A percentile compares a stretch with the other conserved stretches of the same genome.
Evolutionary conservation across 1,140 invertebrate genomes (phyloP).

Genomic region (Fopius arisanus): DNA sequence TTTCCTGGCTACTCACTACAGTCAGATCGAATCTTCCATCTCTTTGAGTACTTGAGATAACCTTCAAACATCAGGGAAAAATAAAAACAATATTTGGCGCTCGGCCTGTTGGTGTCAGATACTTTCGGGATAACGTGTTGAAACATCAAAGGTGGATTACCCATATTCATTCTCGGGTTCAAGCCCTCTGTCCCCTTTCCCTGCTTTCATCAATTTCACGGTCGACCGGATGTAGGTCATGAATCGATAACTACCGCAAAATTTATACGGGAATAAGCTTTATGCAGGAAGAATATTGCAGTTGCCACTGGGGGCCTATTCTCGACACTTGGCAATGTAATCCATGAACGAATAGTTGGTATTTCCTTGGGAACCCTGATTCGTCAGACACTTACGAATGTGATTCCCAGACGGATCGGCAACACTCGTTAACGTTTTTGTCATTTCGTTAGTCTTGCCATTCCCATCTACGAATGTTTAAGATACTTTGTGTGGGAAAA

Average conservation of each 20-base stretch:
- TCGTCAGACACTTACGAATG: no score
- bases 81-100: neutral
- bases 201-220: slow-evolving; percentile 14
- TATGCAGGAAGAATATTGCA: neutral
- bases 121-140: neutral
- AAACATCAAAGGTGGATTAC: neutral
- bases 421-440: no score
- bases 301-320: no score
- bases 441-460: no score
- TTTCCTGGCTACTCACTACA: neutral
- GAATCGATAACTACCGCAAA: slow-evolving; percentile 12
- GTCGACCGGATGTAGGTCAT: slow-evolving; percentile 18
- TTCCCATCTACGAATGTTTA: no score
- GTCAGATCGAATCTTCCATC: neutral
- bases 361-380: no score
- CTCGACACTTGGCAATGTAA: no score
- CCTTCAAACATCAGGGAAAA: neutral
- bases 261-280: neutral
- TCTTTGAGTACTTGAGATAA: neutral
- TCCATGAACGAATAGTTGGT: no score
- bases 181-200: neutral
- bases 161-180: neutral
- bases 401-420: no score
- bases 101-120: neutral
- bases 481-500: no score